Base-by-base conservation (phyloP, 2,888 invertebrate genomes). In the Hemistola chrysoprasaria region DNA sequence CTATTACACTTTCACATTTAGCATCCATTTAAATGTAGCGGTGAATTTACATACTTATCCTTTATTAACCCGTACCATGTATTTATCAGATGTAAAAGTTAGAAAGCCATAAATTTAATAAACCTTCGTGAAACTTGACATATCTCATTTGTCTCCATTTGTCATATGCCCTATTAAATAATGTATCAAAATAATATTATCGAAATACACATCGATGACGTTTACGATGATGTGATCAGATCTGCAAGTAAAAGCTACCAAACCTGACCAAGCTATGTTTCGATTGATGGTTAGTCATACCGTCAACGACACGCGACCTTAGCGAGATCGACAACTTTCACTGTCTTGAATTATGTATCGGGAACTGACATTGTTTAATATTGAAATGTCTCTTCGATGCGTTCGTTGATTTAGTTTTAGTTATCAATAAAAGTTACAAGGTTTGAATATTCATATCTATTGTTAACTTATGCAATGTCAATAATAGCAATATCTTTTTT, bases 251-350 rank as follows among this genome's bases (percentile, higher is more conserved):
- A 35, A 35, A 28, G 27, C 35, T 35, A 16, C 22, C 21, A 26
- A 33, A 40, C 45, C 8, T 46, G 33, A 46, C 43, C 37, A 38
- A 31, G 34, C 38, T 30, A 34, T 33, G 31, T 33, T 23, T 38
- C 20, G 37, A 21, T 26, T 38, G 27, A 52, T 40, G 29, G n/a
- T 47, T 50, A 45, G 43, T 48, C 44, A 49, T 41, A 53, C 44
- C 31, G 38, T 40, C 26, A 40, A 35, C 36, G 50, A 55, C 53
- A 49, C 45, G 44, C 46, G 47, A 44, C 55, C 47, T 56, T 47
- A 30, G 54, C 35, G 49, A 56, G 42, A 55, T 57, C 47, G 36
- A 41, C 31, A 30, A 51, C 51, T 54, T 54, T 54, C 51, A 44
- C 54, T 49, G 2, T 39, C 41, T 40, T 44, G 40, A 37, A 38